Evolutionary conservation across 2,797 vertebrate species (phyloP).

Genomic region (Phaenicophaeus curvirostris): DNA sequence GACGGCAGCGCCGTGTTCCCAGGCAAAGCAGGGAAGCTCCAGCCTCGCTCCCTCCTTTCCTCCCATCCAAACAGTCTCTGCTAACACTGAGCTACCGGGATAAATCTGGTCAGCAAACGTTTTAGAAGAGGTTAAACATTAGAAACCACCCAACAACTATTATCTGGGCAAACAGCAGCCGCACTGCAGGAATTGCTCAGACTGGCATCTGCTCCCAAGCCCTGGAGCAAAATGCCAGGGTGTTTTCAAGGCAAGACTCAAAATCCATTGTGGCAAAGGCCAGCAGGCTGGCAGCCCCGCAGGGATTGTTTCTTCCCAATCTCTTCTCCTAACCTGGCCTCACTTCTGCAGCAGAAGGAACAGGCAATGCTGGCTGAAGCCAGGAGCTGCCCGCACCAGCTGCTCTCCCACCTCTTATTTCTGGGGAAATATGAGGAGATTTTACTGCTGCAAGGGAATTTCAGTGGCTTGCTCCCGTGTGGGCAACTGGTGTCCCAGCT

Average conservation of each 20-base stretch:
- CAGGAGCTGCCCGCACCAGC: rapidly evolving
- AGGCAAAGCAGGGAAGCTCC: neutral
- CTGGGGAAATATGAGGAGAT: neutral
- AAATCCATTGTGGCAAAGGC: neutral
- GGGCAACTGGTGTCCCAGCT: rapidly evolving
- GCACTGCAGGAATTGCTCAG: neutral
- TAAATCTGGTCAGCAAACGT: neutral
- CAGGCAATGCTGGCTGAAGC: rapidly evolving
- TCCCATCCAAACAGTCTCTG: neutral
- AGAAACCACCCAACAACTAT: neutral
- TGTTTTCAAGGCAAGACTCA: neutral
- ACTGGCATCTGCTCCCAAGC: neutral
- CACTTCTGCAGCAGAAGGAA: neutral
- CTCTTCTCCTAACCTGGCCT: neutral
- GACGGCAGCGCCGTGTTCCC: neutral
- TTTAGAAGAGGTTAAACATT: neutral
- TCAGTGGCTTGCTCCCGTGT: rapidly evolving
- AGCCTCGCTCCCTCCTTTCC: neutral
- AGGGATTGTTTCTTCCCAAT: neutral
- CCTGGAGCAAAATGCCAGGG: rapidly evolving
- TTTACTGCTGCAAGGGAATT: neutral
- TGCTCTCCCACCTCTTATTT: neutral
- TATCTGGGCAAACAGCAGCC: neutral
- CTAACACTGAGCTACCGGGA: rapidly evolving
- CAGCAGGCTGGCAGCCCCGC: neutral